Percentiles rank a stretch among this genome's conserved stretches.
phyloP scores from a whole-genome alignment of 2,888 invertebrate genomes.

The Drosophila anceps region DNA sequence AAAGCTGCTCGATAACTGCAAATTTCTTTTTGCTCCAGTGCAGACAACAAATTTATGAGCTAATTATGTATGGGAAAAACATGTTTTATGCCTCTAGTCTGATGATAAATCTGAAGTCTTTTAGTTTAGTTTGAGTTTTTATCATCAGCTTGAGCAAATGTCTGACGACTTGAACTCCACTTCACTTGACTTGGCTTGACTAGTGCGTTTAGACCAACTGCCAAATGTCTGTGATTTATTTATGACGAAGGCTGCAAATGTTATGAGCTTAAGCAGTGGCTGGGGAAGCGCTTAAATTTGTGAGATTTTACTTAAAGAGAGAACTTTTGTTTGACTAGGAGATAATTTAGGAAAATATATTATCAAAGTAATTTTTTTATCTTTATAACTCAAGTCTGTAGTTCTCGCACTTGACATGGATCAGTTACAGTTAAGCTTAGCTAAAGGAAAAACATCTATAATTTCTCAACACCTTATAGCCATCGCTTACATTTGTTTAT shows the following conservation, averaged over 20 bases:
- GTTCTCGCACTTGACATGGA: background rate
- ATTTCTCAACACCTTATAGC: conserved; percentile 24
- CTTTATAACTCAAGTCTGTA: background rate
- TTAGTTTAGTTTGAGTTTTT: conserved; percentile 25
- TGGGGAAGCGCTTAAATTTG: background rate
- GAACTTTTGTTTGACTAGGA: background rate
- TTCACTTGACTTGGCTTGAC: background rate
- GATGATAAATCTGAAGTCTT: conserved; percentile 42
- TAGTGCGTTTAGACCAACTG: conserved; percentile 1
- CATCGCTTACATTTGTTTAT: conserved; percentile 23
- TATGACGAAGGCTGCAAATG: conserved; percentile 3
- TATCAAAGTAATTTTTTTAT: background rate
- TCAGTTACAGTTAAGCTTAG: background rate
- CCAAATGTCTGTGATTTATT: conserved; percentile 30
- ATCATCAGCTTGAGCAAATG: conserved; percentile 20
- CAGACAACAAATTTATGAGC: conserved; percentile 65
- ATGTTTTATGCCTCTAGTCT: conserved; percentile 60
- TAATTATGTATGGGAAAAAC: conserved; percentile 68
- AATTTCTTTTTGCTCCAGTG: conserved; percentile 44
- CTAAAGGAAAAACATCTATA: background rate
- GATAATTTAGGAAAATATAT: no score
- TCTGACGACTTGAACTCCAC: conserved; percentile 9
- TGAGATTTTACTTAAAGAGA: background rate
- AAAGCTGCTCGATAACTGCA: conserved; percentile 38
- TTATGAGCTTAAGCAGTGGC: background rate